Evolutionary conservation across 2,797 vertebrate species (phyloP).

Genomic region (Tokudaia muenninki): DNA sequence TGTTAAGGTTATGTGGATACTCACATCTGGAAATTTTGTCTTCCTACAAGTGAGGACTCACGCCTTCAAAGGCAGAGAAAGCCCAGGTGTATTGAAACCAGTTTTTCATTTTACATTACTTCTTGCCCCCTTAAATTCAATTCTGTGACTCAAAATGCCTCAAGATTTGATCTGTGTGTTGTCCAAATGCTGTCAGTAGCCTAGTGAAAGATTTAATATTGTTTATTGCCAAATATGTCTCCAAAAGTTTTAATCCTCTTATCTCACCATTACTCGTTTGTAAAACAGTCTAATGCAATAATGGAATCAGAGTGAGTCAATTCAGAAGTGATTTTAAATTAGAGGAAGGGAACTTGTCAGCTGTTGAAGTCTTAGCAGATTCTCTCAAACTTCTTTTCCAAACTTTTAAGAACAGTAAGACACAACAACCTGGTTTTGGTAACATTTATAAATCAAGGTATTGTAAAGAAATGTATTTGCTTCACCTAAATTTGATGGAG

Average conservation of each 20-base stretch:
- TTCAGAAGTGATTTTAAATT: conserved; percentile 66
- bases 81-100: conserved; percentile 63
- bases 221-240: conserved; percentile 82
- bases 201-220: conserved; percentile 80
- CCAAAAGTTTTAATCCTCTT: conserved; percentile 81
- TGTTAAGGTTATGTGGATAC: conserved; percentile 26
- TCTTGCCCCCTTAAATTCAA: conserved; percentile 69
- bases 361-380: conserved; percentile 38
- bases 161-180: conserved; percentile 75
- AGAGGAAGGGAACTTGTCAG: conserved; percentile 57
- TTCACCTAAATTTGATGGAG: conserved; percentile 29
- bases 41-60: neutral
- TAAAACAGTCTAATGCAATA: conserved; percentile 73
- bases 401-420: conserved; percentile 42
- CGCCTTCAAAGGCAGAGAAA: conserved; percentile 12
- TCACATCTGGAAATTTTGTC: conserved; percentile 57
- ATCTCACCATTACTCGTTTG: conserved; percentile 70
- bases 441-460: conserved; percentile 4
- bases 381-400: conserved; percentile 55
- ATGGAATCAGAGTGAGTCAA: conserved; percentile 68
- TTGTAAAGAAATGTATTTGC: conserved; percentile 44
- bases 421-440: neutral
- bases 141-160: conserved; percentile 66
- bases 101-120: conserved; percentile 66
- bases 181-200: conserved; percentile 73